These are phyloP conservation scores for Raja brachyura DNA, from an alignment of 2,113 vertebrate species.

Conservation along the genomic window DNA sequence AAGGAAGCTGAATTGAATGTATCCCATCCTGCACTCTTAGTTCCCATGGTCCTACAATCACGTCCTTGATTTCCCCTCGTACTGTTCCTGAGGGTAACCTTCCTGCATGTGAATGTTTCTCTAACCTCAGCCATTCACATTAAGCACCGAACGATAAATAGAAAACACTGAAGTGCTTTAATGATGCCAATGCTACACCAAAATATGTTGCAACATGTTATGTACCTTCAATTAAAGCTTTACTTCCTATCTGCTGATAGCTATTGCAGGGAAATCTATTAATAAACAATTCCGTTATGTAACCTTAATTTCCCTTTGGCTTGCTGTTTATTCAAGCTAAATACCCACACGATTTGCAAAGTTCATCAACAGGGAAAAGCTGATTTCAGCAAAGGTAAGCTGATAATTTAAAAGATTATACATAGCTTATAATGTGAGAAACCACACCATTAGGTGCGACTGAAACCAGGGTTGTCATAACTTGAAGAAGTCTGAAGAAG, in stretches of 20 bases:
- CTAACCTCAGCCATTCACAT: slow-evolving; percentile 29
- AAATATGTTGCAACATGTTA: background rate
- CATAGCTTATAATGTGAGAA: background rate
- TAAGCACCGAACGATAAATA: background rate
- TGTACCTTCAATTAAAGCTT: background rate
- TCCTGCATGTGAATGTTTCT: slow-evolving; percentile 64
- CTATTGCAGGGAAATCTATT: background rate
- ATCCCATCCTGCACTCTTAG: slow-evolving; percentile 95
- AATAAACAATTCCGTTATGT: background rate
- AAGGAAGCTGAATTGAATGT: slow-evolving; percentile 99
- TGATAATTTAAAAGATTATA: too few species aligned
- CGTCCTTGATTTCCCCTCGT: slow-evolving; percentile 77
- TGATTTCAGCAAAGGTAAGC: too few species aligned
- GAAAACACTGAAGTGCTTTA: background rate
- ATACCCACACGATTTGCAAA: background rate
- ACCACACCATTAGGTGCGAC: too few species aligned
- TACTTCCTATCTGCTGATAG: background rate
- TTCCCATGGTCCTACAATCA: slow-evolving; percentile 96
- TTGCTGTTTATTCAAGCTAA: background rate
- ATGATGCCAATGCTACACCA: background rate
- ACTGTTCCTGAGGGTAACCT: slow-evolving; percentile 58
- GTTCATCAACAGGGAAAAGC: background rate
- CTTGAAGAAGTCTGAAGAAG: too few species aligned
- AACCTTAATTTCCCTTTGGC: background rate
- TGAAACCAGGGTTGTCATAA: background rate